Evolutionary conservation across 1,140 invertebrate species (phyloP), one percentile per base, ranked within the genome.

Genomic region (Cylas formicarius): DNA sequence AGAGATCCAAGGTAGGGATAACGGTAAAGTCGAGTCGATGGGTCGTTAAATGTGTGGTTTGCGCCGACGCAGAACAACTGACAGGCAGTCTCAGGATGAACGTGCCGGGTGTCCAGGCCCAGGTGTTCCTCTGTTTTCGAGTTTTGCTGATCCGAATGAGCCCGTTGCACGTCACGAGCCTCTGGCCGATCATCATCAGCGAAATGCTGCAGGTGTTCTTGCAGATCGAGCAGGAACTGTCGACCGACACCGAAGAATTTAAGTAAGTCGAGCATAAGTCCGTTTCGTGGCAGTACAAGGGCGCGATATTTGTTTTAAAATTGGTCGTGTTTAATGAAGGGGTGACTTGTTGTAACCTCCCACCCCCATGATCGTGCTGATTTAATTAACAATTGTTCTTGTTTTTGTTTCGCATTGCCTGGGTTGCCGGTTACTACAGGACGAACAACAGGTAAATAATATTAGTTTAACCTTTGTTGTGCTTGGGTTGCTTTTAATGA

Each of bases 171-270:
- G 78, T 95, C 3, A 90, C 87, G 7, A 90, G 88, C 0, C 68
- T 96, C 18, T 96, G 92, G 92, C 92, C 92, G 4, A 86, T 88
- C 26, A 90, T 96, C 56, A 89, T 95, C 38, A 90, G 86, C 28
- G 92, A 96, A 76, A 78, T 95, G 72, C 86, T 92, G 42, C 87
- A 92, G 72, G 88, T 92, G 3, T 86, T 93, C 53, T 67, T 92
- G 19, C 84, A 90, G 61, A 88, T 95, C 57, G 90, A 95, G 65
- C 85, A 90, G 58, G 86, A 93, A 60, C 63, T 94, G 9, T 78
- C 73, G 26, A 78, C 79, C 20, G 84, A 90, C 48, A 77, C 74
- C 9, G 86, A 90, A 59, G 83, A 88, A 58, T 83, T 84, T 57
- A 86, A 80, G 86, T 89, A 67, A 48, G 57, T 50, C 20, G 50